phyloP scores from a whole-genome alignment of 2,797 vertebrate species.

The Myiotriccus ornatus region DNA sequence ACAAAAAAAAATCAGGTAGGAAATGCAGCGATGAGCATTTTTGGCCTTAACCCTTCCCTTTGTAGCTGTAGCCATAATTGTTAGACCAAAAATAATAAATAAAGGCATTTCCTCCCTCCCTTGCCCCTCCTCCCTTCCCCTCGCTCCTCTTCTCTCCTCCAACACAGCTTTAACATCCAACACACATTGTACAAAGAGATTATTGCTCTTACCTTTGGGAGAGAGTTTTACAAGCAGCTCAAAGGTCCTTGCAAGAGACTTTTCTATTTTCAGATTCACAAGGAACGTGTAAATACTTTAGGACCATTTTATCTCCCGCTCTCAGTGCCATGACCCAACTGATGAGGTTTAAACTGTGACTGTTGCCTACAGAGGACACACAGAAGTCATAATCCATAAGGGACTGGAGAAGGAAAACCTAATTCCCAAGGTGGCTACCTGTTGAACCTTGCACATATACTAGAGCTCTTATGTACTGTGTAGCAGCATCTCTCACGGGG shows the following conservation, averaged over 20 bases:
- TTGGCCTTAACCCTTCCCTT: slow-evolving; percentile 54
- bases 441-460: background rate
- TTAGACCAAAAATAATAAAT: slow-evolving; percentile 33
- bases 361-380: background rate
- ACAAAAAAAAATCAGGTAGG: slow-evolving; percentile 23
- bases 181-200: background rate
- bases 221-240: slow-evolving; percentile 10
- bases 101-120: background rate
- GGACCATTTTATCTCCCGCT: slow-evolving; percentile 1
- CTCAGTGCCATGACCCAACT: background rate
- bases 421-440: background rate
- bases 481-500: slow-evolving; percentile 57
- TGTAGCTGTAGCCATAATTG: background rate
- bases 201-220: background rate
- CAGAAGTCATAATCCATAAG: background rate
- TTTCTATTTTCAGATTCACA: background rate
- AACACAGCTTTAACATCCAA: slow-evolving; percentile 21
- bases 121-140: background rate
- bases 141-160: background rate
- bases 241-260: slow-evolving; percentile 25
- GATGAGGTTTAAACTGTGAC: background rate
- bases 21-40: slow-evolving; percentile 43
- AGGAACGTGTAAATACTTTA: background rate
- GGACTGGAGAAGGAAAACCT: background rate
- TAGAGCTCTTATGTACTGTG: slow-evolving; percentile 31